These are phyloP conservation scores for Euzophera pinguis DNA, from an alignment of 2,888 invertebrate genomes.

Conservation along the genomic window DNA sequence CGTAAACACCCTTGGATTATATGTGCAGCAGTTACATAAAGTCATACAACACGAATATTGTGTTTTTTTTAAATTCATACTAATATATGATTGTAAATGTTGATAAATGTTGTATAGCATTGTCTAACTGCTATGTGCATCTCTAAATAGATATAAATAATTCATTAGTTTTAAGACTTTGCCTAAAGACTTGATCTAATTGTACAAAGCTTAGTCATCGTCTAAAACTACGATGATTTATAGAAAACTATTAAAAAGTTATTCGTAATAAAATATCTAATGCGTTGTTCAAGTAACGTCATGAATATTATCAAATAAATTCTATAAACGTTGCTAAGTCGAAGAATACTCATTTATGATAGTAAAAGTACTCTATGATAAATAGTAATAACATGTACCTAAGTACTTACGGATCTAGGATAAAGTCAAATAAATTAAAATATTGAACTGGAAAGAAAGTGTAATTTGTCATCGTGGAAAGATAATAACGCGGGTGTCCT, in stretches of 20 bases:
- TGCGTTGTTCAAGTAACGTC: background rate
- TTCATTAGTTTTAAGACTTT: background rate
- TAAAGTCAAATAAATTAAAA: background rate
- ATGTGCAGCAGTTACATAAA: too few relatives aligned
- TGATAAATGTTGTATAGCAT: too few relatives aligned
- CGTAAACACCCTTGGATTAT: too few relatives aligned
- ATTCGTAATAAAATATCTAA: background rate
- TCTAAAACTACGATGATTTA: background rate
- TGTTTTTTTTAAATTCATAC: too few relatives aligned
- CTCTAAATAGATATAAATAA: too few relatives aligned
- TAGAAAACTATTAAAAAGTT: constrained; percentile 1
- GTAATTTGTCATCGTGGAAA: background rate
- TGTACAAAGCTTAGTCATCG: background rate
- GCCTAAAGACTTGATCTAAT: background rate
- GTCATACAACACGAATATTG: too few relatives aligned
- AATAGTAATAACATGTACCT: background rate
- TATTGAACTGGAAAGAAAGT: background rate
- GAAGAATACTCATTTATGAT: background rate
- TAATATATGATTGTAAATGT: too few relatives aligned
- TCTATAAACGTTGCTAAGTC: background rate
- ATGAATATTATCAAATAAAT: constrained; percentile 20
- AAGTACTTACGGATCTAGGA: background rate
- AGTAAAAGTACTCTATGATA: background rate
- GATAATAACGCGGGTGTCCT: background rate
- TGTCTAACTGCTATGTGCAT: too few relatives aligned